Conservation (phyloP, 2,888 invertebrate species). For the Strigamia crassipes region DNA sequence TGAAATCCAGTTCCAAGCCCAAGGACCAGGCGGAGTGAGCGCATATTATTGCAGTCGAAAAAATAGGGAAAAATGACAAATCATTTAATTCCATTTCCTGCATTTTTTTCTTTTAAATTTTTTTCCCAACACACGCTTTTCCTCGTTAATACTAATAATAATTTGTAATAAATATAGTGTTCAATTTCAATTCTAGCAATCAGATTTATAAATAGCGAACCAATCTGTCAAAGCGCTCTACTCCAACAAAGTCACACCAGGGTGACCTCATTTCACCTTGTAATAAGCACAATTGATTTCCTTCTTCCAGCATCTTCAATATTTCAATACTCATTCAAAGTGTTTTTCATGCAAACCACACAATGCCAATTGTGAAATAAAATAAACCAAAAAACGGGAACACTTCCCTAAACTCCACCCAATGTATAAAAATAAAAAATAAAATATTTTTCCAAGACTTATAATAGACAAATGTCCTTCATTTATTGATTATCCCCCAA, state of each 20-base stretch:
- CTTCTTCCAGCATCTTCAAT: neutral
- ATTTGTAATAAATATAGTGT: neutral
- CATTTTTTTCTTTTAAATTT: neutral
- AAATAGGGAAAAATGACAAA: conserved; percentile 1
- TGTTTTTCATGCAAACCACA: neutral
- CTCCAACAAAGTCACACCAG: conserved; percentile 3
- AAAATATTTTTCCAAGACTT: neutral
- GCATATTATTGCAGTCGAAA: neutral
- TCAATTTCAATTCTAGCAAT: neutral
- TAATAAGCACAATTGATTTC: conserved; percentile 27
- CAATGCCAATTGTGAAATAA: neutral
- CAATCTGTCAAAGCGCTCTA: neutral
- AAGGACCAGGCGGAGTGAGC: conserved; percentile 7
- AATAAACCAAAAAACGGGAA: neutral
- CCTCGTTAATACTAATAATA: neutral
- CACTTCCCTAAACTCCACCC: conserved; percentile 31
- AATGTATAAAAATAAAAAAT: neutral
- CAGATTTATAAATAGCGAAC: neutral
- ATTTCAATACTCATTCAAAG: conserved; percentile 15
- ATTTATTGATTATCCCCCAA: neutral
- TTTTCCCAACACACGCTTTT: neutral
- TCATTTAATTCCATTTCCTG: neutral
- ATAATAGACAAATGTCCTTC: neutral
- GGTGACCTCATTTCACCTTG: conserved; percentile 2
- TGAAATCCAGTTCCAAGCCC: conserved; percentile 28